Evolutionary conservation across 2,113 vertebrate species (phyloP).

Genomic region (Craseonycteris thonglongyai): DNA sequence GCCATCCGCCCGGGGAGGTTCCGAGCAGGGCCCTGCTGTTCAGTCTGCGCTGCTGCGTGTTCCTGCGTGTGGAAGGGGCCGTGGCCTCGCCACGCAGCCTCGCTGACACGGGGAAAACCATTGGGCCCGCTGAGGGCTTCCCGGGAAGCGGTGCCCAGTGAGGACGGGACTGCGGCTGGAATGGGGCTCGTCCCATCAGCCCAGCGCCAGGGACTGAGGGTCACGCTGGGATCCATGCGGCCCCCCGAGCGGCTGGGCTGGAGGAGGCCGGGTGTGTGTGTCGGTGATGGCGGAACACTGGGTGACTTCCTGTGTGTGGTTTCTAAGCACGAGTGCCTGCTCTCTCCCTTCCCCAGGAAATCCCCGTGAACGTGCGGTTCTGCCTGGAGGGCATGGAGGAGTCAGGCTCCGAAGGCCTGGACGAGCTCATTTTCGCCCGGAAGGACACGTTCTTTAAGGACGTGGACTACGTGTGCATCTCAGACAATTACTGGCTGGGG

Average conservation of each 20-base stretch:
- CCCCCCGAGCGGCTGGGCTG: background rate
- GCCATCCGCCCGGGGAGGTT: fast-evolving
- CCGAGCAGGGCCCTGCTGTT: background rate
- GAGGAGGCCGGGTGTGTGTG: background rate
- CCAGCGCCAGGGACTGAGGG: background rate
- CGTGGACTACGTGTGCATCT: slow-evolving; percentile 96
- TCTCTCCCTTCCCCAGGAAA: slow-evolving; percentile 78
- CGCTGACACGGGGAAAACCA: background rate
- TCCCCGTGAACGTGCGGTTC: slow-evolving; percentile 96
- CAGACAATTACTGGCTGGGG: slow-evolving; percentile 98
- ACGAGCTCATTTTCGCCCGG: slow-evolving; percentile 88
- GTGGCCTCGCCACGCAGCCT: background rate
- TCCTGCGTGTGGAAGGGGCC: background rate
- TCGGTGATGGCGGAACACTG: background rate
- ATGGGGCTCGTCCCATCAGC: background rate
- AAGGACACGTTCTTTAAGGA: slow-evolving; percentile 91
- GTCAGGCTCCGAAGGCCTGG: slow-evolving; percentile 94
- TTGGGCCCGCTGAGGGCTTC: fast-evolving
- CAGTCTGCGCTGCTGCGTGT: background rate
- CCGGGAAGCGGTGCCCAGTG: background rate
- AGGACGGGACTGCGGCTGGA: fast-evolving
- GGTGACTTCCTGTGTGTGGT: background rate
- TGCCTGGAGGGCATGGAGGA: slow-evolving; percentile 99
- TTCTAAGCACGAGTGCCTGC: background rate
- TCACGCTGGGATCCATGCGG: fast-evolving